Base-by-base conservation (phyloP, 2,888 invertebrate species). In the Teleiodes luculella region DNA sequence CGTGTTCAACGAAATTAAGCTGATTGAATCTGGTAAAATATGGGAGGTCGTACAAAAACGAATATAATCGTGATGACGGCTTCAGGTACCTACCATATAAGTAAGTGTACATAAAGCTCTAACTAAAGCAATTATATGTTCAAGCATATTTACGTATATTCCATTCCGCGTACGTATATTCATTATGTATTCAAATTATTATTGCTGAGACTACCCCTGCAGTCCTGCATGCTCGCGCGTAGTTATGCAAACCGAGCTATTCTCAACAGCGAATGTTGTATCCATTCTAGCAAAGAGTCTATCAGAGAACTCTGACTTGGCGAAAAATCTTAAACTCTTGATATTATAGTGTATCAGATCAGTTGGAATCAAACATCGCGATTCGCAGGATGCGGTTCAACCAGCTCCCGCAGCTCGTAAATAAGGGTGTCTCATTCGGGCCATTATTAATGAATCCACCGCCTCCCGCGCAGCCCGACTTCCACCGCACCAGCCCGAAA, bases 381-480 rank as follows among this genome's bases (percentile, higher is more conserved):
- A 68, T 69, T 66, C 67, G 67, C 72, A 69, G 77, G 68, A 67
- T 78, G 82, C 72, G 85, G 83, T 83, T 79, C 68, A 75, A 78
- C 74, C 83, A 74, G 62, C 72, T 65, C 74, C 83, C 85, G 76
- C 81, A 81, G 76, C 79, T 83, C 86, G 87, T 88, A 87, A 89
- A 87, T 86, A 89, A 86, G 84, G 82, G 81, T 83, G 80, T 84
- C 87, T 87, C 83, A 86, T 87, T 87, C 79, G 77, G 81, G 76
- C 83, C 86, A 87, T 87, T 87, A 88, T 88, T 88, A 89, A 88
- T 88, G 89, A 88, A 87, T 83, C 82, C 74, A 73, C 80, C 75
- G 73, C 78, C 76, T 74, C 77, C 73, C 67, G 66, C 74, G 72
- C 78, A 68, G 63, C 67, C 71, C 68, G 62, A 63, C 57, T 76